These are phyloP conservation scores for Sinotaia quadrata DNA, from an alignment of 2,888 invertebrate genomes.

Conservation along the genomic window DNA sequence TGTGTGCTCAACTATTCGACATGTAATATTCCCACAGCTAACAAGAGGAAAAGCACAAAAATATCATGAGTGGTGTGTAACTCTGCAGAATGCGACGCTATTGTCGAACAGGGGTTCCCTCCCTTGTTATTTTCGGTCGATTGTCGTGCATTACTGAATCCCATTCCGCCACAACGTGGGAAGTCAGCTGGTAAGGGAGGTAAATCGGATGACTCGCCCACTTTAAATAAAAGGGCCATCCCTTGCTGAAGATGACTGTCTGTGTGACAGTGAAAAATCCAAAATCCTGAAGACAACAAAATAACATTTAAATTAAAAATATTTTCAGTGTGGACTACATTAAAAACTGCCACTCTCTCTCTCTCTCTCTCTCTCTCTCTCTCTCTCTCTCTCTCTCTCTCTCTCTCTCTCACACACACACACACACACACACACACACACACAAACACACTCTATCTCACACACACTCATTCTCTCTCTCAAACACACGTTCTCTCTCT, in stretches of 20 bases:
- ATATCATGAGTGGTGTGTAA: too few species aligned
- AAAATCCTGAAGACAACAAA: slow-evolving; percentile 50
- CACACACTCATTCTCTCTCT: slow-evolving; percentile 6
- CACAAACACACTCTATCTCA: slow-evolving; percentile 1
- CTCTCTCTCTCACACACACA: background rate
- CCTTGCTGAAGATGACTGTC: slow-evolving; percentile 52
- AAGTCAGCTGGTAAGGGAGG: slow-evolving; percentile 82
- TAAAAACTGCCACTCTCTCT: too few species aligned
- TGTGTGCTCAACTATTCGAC: too few species aligned
- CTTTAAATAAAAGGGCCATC: slow-evolving; percentile 48
- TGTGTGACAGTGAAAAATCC: slow-evolving; percentile 59
- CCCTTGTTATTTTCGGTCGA: too few species aligned
- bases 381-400: slow-evolving; percentile 5
- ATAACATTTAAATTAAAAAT: background rate
- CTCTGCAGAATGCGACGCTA: too few species aligned
- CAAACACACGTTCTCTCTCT: background rate
- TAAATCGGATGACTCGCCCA: slow-evolving; percentile 73
- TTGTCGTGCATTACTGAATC: slow-evolving; percentile 36
- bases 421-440: slow-evolving; percentile 2
- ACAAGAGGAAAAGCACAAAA: too few species aligned
- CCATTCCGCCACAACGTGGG: slow-evolving; percentile 78
- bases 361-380: slow-evolving; percentile 3
- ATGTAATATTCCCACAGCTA: too few species aligned
- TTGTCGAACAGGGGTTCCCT: too few species aligned
- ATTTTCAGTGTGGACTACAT: too few species aligned